phyloP scores from a whole-genome alignment of 2,888 invertebrate genomes.

The Mechanitis mazaeus region DNA sequence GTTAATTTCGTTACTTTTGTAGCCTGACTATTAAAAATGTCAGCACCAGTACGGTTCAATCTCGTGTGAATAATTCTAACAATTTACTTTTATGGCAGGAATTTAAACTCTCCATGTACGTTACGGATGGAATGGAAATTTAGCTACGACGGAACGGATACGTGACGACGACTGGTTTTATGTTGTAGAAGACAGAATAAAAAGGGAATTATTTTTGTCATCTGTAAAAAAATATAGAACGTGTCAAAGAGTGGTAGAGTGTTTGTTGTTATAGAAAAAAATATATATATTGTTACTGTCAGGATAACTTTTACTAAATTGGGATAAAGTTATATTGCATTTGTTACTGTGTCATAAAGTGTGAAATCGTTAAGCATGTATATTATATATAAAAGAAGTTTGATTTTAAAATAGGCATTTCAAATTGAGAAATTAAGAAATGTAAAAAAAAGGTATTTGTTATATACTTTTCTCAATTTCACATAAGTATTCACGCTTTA shows the following conservation, averaged over 20 bases:
- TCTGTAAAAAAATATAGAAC: background rate
- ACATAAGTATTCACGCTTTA: conserved; percentile 9
- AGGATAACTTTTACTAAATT: too few relatives aligned
- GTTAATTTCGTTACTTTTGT: conserved; percentile 2
- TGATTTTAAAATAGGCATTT: too few relatives aligned
- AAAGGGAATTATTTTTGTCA: background rate
- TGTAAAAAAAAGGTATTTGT: too few relatives aligned
- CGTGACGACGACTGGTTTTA: conserved; percentile 6
- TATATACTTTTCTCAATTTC: background rate
- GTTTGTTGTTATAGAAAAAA: too few relatives aligned
- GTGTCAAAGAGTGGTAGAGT: too few relatives aligned
- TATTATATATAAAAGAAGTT: too few relatives aligned
- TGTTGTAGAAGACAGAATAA: conserved; percentile 3
- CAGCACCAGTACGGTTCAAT: conserved; percentile 12
- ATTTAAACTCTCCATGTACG: conserved; percentile 4
- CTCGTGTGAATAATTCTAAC: conserved; percentile 20
- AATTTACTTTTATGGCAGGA: conserved; percentile 18
- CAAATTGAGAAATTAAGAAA: too few relatives aligned
- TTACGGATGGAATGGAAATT: conserved; percentile 6
- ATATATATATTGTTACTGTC: too few relatives aligned
- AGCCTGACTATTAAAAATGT: background rate
- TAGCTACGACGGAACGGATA: conserved; percentile 1
- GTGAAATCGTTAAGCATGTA: too few relatives aligned
- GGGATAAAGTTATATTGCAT: too few relatives aligned
- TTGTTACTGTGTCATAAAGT: too few relatives aligned